Base-by-base conservation (phyloP, 92 coral and sea anemone species). In the Palythoa caribaeorum region DNA sequence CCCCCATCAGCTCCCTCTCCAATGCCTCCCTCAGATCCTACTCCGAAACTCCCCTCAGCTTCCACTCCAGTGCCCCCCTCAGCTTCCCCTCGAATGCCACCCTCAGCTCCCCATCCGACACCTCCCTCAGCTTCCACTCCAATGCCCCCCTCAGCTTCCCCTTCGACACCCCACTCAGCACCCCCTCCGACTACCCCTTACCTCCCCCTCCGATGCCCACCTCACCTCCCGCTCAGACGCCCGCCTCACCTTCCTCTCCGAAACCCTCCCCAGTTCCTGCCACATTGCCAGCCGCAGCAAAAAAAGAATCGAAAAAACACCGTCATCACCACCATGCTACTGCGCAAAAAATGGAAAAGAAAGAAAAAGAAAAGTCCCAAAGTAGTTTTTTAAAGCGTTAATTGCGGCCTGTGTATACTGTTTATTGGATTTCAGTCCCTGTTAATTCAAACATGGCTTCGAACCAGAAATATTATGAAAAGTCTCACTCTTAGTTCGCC, bases 151-250 rank as follows among this genome's bases (percentile, higher is more conserved):
- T 68, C 83, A 8, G 2, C 39, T 0, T 73, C 85, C 16, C 3
- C n/a, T 47, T 72, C 84, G 2, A 47, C 37, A 0, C 72, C 72
- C 14, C 2, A 7, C 16, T 65, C 81, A 21, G 14, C 55, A 1
- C 83, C 83, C 15, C 35, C 1, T 7, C 81, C 79, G 7, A 20
- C 3, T 16, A 62, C 47, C 1, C 21, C 60, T 28, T 57, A 17
- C 57, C 0, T n/a, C 79, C 79, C n/a, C 50, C 83, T 1, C 84
- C 84, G 13, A 17, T 79, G 38, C 83, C 83, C 28, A 28, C 28
- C 28, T 28, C 28, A 28, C 28, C 6, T 38, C 68, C 47, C 66
- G 71, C 84, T 3, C 52, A 51, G 10, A 28, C 28, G 28, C 28
- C 28, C 28, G 28, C 28, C 28, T 28, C 28, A 28, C 28, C 28